phyloP scores from a whole-genome alignment of 2,113 vertebrate species.

The Piliocolobus tephrosceles region DNA sequence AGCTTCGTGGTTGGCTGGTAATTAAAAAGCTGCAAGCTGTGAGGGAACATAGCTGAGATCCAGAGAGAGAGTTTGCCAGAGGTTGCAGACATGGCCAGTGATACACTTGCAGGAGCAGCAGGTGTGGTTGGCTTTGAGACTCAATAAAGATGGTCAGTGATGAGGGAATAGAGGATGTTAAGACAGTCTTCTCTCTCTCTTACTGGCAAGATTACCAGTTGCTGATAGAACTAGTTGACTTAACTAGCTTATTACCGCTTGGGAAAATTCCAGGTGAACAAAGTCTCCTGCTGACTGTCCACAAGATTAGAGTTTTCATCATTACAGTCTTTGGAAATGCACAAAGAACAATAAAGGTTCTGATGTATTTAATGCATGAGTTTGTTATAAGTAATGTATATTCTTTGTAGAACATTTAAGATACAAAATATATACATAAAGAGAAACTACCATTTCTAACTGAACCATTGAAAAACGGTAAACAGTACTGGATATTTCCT shows the following conservation, averaged over 20 bases:
- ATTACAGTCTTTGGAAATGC: background rate
- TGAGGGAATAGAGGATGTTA: background rate
- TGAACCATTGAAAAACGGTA: background rate
- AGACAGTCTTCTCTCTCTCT: background rate
- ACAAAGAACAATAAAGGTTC: background rate
- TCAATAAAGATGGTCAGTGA: background rate
- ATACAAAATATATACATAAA: background rate
- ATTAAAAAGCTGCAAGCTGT: slow-evolving; percentile 72
- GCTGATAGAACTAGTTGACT: background rate
- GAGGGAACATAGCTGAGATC: background rate
- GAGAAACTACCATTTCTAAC: background rate
- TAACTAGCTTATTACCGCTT: background rate
- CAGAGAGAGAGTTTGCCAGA: background rate
- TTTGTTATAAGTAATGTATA: background rate
- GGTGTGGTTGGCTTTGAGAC: background rate
- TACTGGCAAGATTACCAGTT: background rate
- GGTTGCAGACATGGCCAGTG: background rate
- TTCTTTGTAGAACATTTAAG: background rate
- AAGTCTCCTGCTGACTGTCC: background rate
- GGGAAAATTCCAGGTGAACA: background rate
- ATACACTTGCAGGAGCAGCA: background rate
- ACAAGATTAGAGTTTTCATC: background rate
- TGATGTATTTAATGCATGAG: background rate
- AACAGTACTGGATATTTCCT: background rate
- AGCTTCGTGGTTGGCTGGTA: slow-evolving; percentile 29